A percentile compares a stretch with the other conserved stretches of the same genome.
Conservation (phyloP, 2,888 invertebrate species). For the Polydrusus pterygomalis region DNA sequence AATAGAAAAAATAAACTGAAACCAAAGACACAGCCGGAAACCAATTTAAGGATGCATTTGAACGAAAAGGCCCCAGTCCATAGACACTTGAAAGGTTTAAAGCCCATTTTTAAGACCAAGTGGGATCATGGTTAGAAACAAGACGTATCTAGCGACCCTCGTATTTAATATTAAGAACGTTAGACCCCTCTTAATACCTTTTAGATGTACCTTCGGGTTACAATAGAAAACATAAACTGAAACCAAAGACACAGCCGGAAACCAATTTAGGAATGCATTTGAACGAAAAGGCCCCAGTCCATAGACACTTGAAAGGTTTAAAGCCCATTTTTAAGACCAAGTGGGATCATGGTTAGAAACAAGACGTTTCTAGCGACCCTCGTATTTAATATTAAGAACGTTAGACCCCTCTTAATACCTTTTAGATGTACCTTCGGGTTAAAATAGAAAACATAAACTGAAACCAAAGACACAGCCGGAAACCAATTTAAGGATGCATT, state of each 20-base stretch:
- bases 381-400: no score
- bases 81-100: no score
- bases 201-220: background rate
- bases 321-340: no score
- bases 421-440: background rate
- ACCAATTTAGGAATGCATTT: slow-evolving; percentile 3
- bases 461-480: background rate
- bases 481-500: slow-evolving; percentile 7
- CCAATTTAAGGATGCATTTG: slow-evolving; percentile 10
- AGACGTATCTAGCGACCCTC: no score
- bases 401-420: no score
- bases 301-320: no score
- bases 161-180: no score
- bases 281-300: slow-evolving; percentile 1
- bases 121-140: no score
- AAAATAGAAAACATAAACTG: background rate
- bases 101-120: no score
- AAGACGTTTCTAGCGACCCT: no score
- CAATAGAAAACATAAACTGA: background rate
- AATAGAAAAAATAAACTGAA: background rate
- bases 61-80: slow-evolving; percentile 4
- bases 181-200: no score
- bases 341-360: no score
- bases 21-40: background rate
- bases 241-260: background rate